Base-by-base conservation (phyloP, 2,113 vertebrate genomes). In the Spilogale gracilis region DNA sequence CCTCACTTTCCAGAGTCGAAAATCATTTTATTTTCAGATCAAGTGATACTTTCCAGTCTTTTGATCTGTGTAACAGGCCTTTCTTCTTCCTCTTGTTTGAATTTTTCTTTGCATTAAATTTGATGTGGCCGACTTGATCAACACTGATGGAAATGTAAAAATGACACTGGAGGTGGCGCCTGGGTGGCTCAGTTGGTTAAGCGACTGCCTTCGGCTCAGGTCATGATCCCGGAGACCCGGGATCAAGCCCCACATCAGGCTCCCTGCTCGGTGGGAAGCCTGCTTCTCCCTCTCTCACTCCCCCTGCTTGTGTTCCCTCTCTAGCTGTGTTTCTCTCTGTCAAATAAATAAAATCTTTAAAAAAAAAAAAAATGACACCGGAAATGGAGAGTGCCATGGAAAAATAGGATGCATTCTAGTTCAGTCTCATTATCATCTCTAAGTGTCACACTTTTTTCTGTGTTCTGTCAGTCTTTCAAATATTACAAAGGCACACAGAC, bases 31-130 rank as follows among this genome's bases (percentile, higher is more conserved):
- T 92, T 85, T 94, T 82, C 93, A 50, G 71, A 71, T 50, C 32
- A 96, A 90, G 52, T 61, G 14, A 85, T 84, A 71, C 54, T 94
- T 91, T 92, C 74, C 25, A 89, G 30, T 82, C 20, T n/a, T 92
- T 84, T 89, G 58, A 88, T 89, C 32, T 67, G 5, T 45, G 6
- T 54, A 52, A 71, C 60, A 85, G n/a, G 61, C 6, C 32, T 80
- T 69, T 86, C 50, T 52, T 82, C 50, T 78, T 86, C n/a, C 48
- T 43, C n/a, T 89, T 43, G 43, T 52, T 54, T 85, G 25, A 94
- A 94, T 27, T 87, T 38, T 79, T 79, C 9, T 76, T 69, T 80
- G 38, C 50, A 27, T 69, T 79, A 80, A 94, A 87, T 79, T 32
- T 58, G 38, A 56, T 27, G 48, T 58, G 61, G 76, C 38, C 58